Evolutionary conservation across 1,140 invertebrate genomes (phyloP).

Genomic region (Bombus breviceps): DNA sequence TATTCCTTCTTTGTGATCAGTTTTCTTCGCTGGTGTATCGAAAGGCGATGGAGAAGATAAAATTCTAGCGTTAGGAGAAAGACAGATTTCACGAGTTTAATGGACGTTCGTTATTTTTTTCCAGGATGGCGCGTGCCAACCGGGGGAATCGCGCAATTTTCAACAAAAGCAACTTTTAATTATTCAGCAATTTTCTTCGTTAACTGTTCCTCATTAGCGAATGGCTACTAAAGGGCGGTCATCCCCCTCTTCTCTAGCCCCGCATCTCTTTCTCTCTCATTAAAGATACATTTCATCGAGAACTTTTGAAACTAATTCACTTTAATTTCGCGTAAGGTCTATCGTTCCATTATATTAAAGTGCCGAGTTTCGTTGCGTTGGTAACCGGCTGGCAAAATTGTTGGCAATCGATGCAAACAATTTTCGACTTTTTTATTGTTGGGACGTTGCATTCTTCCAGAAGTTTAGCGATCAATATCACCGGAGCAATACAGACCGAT

Average conservation of each 20-base stretch:
- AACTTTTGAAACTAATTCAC: constrained; percentile 64
- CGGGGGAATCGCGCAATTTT: constrained; percentile 24
- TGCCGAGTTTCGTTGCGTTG: constrained; percentile 18
- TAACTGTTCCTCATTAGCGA: constrained; percentile 61
- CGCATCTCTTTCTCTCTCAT: constrained; percentile 33
- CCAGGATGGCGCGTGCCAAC: neutral
- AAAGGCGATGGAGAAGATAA: neutral
- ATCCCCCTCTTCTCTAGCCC: neutral
- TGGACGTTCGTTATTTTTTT: constrained; percentile 5
- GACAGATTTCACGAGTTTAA: constrained; percentile 7
- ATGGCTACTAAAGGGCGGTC: constrained; percentile 50
- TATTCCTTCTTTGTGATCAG: no score
- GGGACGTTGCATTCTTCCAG: neutral
- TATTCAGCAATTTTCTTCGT: constrained; percentile 60
- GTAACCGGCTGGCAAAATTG: neutral
- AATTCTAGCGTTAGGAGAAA: neutral
- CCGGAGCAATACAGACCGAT: no score
- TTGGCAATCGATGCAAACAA: neutral
- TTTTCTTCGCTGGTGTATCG: neutral
- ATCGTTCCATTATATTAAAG: constrained; percentile 42
- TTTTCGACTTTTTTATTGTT: neutral
- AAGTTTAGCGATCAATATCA: neutral
- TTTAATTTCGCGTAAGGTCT: constrained; percentile 39
- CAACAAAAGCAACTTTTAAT: constrained; percentile 62
- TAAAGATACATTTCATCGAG: constrained; percentile 55